Base-by-base conservation (phyloP, 2,888 invertebrate genomes). In the Biston betularia region DNA sequence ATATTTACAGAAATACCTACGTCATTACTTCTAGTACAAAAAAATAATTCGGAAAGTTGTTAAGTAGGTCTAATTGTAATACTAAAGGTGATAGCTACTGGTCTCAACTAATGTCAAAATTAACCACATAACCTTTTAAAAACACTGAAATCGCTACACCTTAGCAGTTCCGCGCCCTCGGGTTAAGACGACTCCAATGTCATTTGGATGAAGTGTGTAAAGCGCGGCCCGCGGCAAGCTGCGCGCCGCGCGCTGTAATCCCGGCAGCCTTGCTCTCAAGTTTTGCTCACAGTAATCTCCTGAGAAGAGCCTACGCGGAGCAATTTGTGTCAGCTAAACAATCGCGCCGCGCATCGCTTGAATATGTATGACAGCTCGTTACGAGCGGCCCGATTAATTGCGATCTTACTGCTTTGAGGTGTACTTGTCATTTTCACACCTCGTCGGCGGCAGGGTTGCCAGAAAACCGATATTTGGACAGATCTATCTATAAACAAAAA, bases 311-410 rank as follows among this genome's bases (percentile, higher is more conserved):
- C 91, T 90, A 91, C 91, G 89, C 89, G 62, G 73, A 79, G 83
- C 71, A 87, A 90, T 92, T 89, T 88, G 85, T 81, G 88, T 87
- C 87, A 77, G 78, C 70, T 69, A 82, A 90, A 92, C 91, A 92
- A 92, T 92, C 81, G 85, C 87, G 91, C 87, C 88, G 66, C 48
- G 64, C 81, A 87, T 88, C 85, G 82, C 75, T 80, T 89, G 89
- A 88, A 90, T 90, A 90, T 90, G 88, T 85, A 90, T 90, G 85
- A 83, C 80, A 83, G 55, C 86, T 89, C 79, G 86, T 90, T 88
- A 87, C 83, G 81, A 83, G 78, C 75, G 68, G 74, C 76, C 82
- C 85, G 80, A 89, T 90, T 91, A 90, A 90, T 89, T 87, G 83
- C 79, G 75, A 76, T 75, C 81, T 80, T 82, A 75, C 79, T 81